Percentiles rank a stretch among this genome's conserved stretches.
Evolutionary conservation across 2,888 invertebrate genomes (phyloP).

Genomic region (Salticus scenicus): DNA sequence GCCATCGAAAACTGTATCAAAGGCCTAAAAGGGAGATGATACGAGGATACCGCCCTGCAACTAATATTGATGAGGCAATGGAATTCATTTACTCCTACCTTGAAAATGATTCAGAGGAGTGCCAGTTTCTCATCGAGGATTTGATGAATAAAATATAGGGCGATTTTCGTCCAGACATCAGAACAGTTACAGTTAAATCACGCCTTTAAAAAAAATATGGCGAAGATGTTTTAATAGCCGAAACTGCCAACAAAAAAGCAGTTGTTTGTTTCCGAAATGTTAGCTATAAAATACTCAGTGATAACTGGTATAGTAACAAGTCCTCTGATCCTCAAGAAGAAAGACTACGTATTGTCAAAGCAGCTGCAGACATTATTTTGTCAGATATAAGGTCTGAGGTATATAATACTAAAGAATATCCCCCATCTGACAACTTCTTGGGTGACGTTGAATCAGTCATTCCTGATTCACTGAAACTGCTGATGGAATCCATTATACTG

Average conservation of each 20-base stretch:
- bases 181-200: slow-evolving; percentile 14
- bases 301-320: too few relatives aligned
- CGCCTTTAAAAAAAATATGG: background rate
- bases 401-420: background rate
- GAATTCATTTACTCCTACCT: slow-evolving; percentile 10
- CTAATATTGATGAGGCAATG: background rate
- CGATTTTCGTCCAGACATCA: slow-evolving; percentile 7
- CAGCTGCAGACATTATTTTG: background rate
- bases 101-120: slow-evolving; percentile 4
- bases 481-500: slow-evolving; percentile 13
- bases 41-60: background rate
- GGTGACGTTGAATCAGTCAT: background rate
- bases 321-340: background rate
- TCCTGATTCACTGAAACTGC: slow-evolving; percentile 28
- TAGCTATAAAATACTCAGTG: background rate
- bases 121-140: slow-evolving; percentile 1
- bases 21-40: background rate
- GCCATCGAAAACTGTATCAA: background rate
- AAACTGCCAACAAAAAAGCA: slow-evolving; percentile 5
- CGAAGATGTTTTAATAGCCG: slow-evolving; percentile 2
- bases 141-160: slow-evolving; percentile 4
- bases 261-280: slow-evolving; percentile 10
- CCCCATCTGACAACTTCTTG: slow-evolving; percentile 17
- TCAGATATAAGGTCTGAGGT: background rate
- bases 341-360: too few relatives aligned